These are phyloP conservation scores for Coptodon bakossiorum DNA, from an alignment of 2,113 vertebrate genomes.

Conservation along the genomic window DNA sequence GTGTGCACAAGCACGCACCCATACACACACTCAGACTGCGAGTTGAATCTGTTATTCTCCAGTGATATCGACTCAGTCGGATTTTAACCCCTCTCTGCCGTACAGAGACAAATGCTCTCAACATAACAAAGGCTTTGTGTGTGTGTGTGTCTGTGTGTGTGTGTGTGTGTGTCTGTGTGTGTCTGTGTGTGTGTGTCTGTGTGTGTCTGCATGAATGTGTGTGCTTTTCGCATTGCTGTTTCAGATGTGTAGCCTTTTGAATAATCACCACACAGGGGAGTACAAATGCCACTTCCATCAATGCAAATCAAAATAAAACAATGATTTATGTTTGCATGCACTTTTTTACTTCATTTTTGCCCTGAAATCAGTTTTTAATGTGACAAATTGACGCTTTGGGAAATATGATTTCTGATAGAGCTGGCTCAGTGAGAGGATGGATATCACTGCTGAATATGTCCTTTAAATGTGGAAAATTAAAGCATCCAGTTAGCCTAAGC, in stretches of 20 bases:
- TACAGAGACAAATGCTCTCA: conserved; percentile 62
- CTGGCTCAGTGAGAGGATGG: not conserved
- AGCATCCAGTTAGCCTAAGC: not conserved
- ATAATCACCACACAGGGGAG: conserved; percentile 28
- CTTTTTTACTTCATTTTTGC: not conserved
- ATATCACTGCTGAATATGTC: not conserved
- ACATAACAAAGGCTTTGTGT: conserved; percentile 68
- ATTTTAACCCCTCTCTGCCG: conserved; percentile 69
- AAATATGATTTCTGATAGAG: not conserved
- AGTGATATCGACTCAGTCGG: conserved; percentile 68
- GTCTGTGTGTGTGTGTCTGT: conserved; percentile 38
- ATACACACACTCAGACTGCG: not conserved
- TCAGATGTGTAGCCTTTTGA: conserved; percentile 32
- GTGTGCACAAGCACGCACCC: not conserved
- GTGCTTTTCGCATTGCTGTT: conserved; percentile 11
- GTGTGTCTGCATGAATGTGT: conserved; percentile 18
- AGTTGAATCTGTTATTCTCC: not conserved
- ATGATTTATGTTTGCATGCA: not conserved
- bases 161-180: not conserved
- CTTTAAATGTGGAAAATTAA: not conserved
- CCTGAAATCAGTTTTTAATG: not conserved
- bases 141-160: not conserved
- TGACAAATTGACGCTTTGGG: not conserved
- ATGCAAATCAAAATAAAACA: conserved; percentile 21
- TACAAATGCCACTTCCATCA: conserved; percentile 28